phyloP scores from a whole-genome alignment of 2,113 vertebrate species.

The Penelope pileata region DNA sequence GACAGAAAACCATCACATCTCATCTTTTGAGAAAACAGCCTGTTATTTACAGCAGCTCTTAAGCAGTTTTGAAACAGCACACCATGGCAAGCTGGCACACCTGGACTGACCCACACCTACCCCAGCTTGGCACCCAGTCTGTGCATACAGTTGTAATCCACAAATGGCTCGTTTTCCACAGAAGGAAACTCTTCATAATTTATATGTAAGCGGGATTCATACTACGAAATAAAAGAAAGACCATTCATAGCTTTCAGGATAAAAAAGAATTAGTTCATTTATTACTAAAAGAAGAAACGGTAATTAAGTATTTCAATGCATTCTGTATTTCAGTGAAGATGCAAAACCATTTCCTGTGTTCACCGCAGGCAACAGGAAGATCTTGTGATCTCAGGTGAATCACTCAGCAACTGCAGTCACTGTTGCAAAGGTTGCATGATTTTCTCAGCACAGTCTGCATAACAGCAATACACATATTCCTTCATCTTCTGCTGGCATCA shows the following conservation, averaged over 20 bases:
- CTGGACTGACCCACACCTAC: constrained; percentile 71
- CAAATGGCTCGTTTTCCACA: constrained; percentile 86
- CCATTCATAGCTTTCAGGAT: not conserved
- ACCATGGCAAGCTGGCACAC: not conserved
- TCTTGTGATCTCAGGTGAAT: not conserved
- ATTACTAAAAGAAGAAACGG: not conserved
- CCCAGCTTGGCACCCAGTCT: constrained; percentile 93
- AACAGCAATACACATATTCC: not conserved
- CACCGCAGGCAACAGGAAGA: not conserved
- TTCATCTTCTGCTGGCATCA: not conserved
- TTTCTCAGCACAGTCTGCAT: not conserved
- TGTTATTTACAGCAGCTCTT: not conserved
- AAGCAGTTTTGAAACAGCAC: not conserved
- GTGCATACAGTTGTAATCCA: constrained; percentile 94
- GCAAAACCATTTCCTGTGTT: not conserved
- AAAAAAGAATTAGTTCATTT: not conserved
- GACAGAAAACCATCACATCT: no score
- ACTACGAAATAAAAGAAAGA: constrained; percentile 66
- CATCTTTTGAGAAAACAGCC: not conserved
- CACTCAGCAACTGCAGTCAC: not conserved
- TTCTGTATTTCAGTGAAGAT: not conserved
- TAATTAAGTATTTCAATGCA: no score
- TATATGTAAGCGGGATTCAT: constrained; percentile 76
- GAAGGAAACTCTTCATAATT: constrained; percentile 92
- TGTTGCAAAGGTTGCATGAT: not conserved